Evolutionary conservation across 1,140 invertebrate genomes (phyloP), one percentile per base, ranked within the genome.

Genomic region (Trichogramma pretiosum): DNA sequence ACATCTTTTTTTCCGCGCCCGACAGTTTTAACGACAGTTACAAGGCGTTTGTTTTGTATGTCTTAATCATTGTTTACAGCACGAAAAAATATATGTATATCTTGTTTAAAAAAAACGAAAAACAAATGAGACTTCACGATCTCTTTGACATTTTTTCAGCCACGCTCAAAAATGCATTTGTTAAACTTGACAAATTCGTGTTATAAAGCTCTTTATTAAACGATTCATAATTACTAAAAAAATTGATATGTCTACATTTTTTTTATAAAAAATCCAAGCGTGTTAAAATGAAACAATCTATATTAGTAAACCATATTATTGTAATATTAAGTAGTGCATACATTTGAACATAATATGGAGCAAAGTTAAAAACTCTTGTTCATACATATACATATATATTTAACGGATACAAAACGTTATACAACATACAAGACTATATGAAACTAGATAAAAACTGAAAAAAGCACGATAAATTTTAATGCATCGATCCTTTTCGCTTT

Each of bases 151-250:
- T n/a, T n/a, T 43, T 28, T 48, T 45, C 42, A 50, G 19, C 28
- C 23, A 35, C 28, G 30, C 42, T 5, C 38, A 32, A 34, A 40
- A 50, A 39, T 45, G 48, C 36, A 50, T 50, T 50, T 50, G 48
- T 50, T 50, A 35, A 50, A 50, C 28, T 30, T 50, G 42, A 45
- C 42, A n/a, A 50, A 50, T 45, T 50, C 35, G 23, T 50, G 41
- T 45, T 50, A 40, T 44, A 50, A 50, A 50, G n/a, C 41, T 50
- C 48, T 50, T 50, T 50, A 50, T 50, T 50, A 50, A 50, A 50
- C 34, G 45, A 47, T 50, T 52, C 43, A 45, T 55, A 52, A 52
- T 55, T 41, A 52, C 37, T 46, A 48, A 48, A 51, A 59, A 51
- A 54, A 55, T 51, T 30, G 53, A 50, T 50, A 53, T 55, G 26